These are phyloP conservation scores for Ethmia dodecea DNA, from an alignment of 2,888 invertebrate species.

Conservation along the genomic window DNA sequence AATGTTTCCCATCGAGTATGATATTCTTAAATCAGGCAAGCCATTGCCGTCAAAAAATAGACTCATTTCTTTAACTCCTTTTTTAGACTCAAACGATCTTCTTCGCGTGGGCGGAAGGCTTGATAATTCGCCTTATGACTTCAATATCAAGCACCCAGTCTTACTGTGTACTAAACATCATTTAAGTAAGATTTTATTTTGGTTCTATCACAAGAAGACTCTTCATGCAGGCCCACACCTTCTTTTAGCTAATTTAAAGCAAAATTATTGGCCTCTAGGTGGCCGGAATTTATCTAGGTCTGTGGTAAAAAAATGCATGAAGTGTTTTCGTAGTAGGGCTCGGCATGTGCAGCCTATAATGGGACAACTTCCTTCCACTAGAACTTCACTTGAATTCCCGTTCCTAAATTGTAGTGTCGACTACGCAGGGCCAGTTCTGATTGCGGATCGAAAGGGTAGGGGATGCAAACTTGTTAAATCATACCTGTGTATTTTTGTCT, in stretches of 20 bases:
- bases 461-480: constrained; percentile 17
- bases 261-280: constrained; percentile 17
- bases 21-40: constrained; percentile 5
- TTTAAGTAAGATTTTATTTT: constrained; percentile 11
- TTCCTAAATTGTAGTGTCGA: constrained; percentile 17
- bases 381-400: constrained; percentile 13
- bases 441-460: constrained; percentile 6
- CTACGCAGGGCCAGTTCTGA: constrained; percentile 20
- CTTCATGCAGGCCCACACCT: constrained; percentile 16
- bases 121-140: constrained; percentile 14
- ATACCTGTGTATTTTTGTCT: constrained; percentile 15
- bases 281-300: constrained; percentile 16
- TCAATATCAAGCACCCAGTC: constrained; percentile 16
- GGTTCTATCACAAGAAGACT: constrained; percentile 5
- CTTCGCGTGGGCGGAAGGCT: constrained; percentile 20
- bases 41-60: constrained; percentile 9
- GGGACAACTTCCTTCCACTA: constrained; percentile 12
- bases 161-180: constrained; percentile 14
- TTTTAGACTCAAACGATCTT: constrained; percentile 12
- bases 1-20: constrained; percentile 10
- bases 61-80: constrained; percentile 13
- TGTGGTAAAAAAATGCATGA: constrained; percentile 12
- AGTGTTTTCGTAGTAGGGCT: constrained; percentile 11
- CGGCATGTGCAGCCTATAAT: constrained; percentile 13
- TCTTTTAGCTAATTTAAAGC: constrained; percentile 10